phyloP scores from a whole-genome alignment of 1,140 invertebrate species.

The Ceratina australensis region DNA sequence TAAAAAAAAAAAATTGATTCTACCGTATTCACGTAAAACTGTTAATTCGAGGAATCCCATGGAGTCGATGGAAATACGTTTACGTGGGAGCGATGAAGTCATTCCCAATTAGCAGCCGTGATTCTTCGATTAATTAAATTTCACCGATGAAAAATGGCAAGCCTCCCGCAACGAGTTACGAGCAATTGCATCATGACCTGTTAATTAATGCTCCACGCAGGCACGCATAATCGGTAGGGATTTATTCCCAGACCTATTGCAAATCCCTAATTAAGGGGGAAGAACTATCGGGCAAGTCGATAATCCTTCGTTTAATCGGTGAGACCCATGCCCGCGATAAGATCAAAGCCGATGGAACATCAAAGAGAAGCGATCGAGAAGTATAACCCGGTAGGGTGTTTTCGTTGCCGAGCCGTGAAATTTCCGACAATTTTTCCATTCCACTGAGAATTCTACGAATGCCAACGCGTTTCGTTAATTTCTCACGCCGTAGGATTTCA shows the following conservation, averaged over 20 bases:
- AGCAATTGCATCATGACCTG: conserved; percentile 40
- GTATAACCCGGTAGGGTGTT: neutral
- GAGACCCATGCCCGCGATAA: neutral
- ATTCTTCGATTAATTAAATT: conserved; percentile 58
- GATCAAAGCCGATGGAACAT: conserved; percentile 46
- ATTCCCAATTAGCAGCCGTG: conserved; percentile 44
- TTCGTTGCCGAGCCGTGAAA: conserved; percentile 17
- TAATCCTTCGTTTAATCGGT: conserved; percentile 33
- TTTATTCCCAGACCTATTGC: conserved; percentile 54
- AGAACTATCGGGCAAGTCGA: conserved; percentile 17
- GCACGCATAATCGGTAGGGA: conserved; percentile 28
- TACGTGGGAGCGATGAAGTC: neutral
- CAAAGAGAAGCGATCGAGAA: conserved; percentile 20
- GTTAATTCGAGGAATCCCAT: neutral
- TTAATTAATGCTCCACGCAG: conserved; percentile 55
- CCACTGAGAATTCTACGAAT: conserved; percentile 2
- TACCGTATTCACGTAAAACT: too few relatives aligned
- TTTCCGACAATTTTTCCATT: conserved; percentile 27
- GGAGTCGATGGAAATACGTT: neutral
- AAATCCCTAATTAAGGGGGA: conserved; percentile 52
- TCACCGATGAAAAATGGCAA: conserved; percentile 4
- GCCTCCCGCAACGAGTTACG: neutral
- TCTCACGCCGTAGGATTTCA: neutral
- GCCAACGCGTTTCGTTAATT: conserved; percentile 19
- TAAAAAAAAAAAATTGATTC: too few relatives aligned